Base-by-base conservation (phyloP, 2,797 vertebrate species). In the Pseudomugil gertrudae region DNA sequence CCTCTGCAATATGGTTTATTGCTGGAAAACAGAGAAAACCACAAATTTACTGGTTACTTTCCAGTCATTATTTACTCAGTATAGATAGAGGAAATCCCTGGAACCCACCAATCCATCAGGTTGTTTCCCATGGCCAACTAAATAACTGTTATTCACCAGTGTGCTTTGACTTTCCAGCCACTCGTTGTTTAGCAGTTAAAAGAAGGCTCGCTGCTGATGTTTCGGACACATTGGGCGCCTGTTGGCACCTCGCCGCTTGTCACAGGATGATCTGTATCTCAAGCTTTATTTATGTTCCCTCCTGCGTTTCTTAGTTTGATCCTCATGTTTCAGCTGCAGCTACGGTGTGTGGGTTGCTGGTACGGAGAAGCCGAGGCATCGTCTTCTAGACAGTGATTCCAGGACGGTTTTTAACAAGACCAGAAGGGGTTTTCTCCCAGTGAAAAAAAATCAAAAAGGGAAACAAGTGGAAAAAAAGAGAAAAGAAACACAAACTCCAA, bases 241-340 rank as follows among this genome's bases (percentile, higher is more conserved):
- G 19, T 21, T 45, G 40, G 19, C 40, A n/a, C 40, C 35, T 66
- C 13, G 3, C 32, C 74, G 50, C 56, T 43, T 59, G 66, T 62
- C 17, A 4, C 47, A 29, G 63, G 66, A 48, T 52, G 62, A 53
- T 47, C 56, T 40, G 40, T 30, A 24, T 78, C 57, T 66, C 64
- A 60, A 19, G 24, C 76, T 78, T 45, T 77, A 78, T 88, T 87
- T 79, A 74, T 64, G 66, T 66, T 70, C 26, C 64, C 32, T 65
- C 43, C 56, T 52, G n/a, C 43, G 14, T 59, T 79, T 80, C 84
- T 72, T 80, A 56, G 45, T 52, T 45, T 47, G 36, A 2, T 75
- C 52, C 61, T 79, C 75, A 54, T n/a, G 14, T 59, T 72, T 63
- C 66, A 57, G 67, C 24, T 43, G 13, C 58, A 69, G 27, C 65